Base-by-base conservation (phyloP, 1,140 invertebrate genomes). In the Trissolcus basalis region DNA sequence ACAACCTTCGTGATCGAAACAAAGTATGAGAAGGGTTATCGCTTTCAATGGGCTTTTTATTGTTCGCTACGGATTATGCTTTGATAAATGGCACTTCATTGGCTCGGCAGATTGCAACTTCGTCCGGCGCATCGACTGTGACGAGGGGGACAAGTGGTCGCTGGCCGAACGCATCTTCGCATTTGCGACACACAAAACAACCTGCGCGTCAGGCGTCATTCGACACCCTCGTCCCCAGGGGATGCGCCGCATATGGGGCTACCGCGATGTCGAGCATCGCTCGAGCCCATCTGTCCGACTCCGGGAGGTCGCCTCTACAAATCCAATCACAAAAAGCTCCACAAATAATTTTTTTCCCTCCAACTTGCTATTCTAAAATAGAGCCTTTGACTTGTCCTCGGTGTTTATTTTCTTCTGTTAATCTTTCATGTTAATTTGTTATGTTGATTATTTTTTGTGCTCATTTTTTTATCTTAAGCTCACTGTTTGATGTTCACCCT, bases 201-300 rank as follows among this genome's bases (percentile, higher is more conserved):
- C 70, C 64, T 72, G 72, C 55, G 9, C 36, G 36, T 39, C 36
- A 61, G 67, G 45, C 67, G 73, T 56, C 73, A 70, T 70, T 49
- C 67, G 67, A 76, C 73, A 76, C 73, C 61, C 61, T 70, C 55
- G 49, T 65, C 51, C 61, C 67, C 48, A 16, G 74, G 55, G 67
- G 39, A 58, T 32, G 43, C 43, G 13, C 36, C 54, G 48, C 74
- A 65, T 69, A 69, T 65, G 67, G 67, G 71, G 59, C 51, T 55
- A 64, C 33, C 53, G 44, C 65, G 47, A 50, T 65, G 61, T 60
- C 49, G 48, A 35, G 47, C 67, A 59, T 63, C 59, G 41, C 49
- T 33, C 45, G 0, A 48, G 58, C 45, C 58, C 83, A 85, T 84
- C 81, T 84, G 82, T 76, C 78, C 81, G 56, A 76, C 81, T 83